Conservation (phyloP, 2,888 invertebrate genomes). For the Himalopsyche tibetana region DNA sequence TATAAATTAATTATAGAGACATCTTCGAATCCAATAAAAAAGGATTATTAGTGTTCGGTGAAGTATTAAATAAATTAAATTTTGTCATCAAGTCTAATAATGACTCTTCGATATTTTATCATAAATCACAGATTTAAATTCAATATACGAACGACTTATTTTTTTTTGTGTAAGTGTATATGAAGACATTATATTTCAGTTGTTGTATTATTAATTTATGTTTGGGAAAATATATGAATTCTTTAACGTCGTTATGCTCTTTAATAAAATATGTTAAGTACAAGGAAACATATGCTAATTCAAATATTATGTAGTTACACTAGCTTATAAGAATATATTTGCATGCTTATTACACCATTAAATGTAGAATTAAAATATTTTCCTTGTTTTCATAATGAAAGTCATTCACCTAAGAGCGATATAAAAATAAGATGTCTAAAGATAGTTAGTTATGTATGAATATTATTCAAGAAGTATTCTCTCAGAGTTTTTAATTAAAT, state of each 20-base stretch:
- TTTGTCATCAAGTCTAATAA: constrained; percentile 1
- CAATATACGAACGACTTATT: not conserved
- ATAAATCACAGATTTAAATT: constrained; percentile 28
- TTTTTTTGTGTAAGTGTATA: not conserved
- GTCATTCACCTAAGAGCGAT: not conserved
- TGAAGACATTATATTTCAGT: not conserved
- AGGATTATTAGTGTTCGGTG: not conserved
- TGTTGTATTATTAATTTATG: constrained; percentile 16
- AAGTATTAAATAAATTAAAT: not conserved
- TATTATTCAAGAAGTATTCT: not conserved
- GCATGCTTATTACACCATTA: constrained; percentile 4
- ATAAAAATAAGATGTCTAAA: not conserved
- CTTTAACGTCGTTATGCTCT: not conserved
- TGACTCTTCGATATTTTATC: not conserved
- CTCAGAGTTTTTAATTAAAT: not conserved
- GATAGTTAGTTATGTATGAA: not conserved
- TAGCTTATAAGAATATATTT: constrained; percentile 15
- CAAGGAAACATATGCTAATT: constrained; percentile 18
- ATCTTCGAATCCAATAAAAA: not conserved
- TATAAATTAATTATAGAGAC: not conserved
- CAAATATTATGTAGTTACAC: constrained; percentile 4
- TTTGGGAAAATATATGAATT: constrained; percentile 1
- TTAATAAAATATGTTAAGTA: constrained; percentile 1
- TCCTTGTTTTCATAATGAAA: not conserved
- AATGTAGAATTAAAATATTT: not conserved